Conservation (phyloP, 2,888 invertebrate genomes). For the Chrysotoxum bicinctum region DNA sequence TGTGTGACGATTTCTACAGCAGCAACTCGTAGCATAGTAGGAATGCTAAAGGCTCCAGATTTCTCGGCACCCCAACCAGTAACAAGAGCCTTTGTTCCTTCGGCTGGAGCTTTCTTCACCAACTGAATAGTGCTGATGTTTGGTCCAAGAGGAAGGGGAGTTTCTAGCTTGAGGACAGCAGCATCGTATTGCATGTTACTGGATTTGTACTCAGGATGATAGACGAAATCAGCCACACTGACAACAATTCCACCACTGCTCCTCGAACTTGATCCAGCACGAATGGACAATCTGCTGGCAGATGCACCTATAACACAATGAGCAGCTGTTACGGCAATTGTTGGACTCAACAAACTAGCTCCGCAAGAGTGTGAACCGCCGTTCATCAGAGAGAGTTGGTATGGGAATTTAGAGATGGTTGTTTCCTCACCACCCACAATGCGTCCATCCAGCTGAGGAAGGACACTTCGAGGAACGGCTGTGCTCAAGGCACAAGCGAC, state of each 20-base stretch:
- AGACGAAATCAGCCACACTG: constrained; percentile 68
- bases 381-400: constrained; percentile 62
- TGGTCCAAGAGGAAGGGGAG: constrained; percentile 80
- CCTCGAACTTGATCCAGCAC: constrained; percentile 83
- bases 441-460: constrained; percentile 58
- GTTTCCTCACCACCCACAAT: constrained; percentile 72
- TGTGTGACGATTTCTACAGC: constrained; percentile 1
- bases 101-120: constrained; percentile 75
- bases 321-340: constrained; percentile 82
- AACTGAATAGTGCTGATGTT: constrained; percentile 81
- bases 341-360: constrained; percentile 80
- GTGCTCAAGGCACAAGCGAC: constrained; percentile 74
- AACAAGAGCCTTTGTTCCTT: constrained; percentile 73
- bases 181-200: constrained; percentile 83
- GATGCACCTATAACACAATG: constrained; percentile 81
- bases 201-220: constrained; percentile 82
- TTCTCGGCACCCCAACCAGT: constrained; percentile 75
- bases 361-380: constrained; percentile 82
- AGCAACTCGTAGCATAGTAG: background rate
- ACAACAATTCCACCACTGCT: constrained; percentile 74
- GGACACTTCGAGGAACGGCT: constrained; percentile 73
- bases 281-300: constrained; percentile 76
- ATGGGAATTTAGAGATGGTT: constrained; percentile 59
- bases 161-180: constrained; percentile 82
- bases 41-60: constrained; percentile 72